Conservation (phyloP, 2,888 invertebrate species). For the Syrista parreyssii region DNA sequence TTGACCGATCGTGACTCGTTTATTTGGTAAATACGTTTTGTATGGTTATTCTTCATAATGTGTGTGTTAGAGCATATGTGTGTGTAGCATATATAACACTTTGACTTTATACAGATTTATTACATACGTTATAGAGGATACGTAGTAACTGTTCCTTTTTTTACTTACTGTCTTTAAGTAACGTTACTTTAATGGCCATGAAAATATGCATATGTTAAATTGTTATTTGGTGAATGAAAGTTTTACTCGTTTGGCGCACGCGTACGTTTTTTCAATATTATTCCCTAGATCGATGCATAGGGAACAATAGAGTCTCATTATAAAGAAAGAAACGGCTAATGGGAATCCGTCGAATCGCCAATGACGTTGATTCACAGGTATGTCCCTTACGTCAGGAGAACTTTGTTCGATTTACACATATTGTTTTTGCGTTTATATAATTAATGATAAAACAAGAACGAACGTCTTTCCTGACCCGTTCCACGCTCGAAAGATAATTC, state of each 20-base stretch:
- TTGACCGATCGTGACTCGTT: slow-evolving; percentile 20
- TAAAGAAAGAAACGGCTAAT: not conserved
- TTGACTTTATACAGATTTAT: not conserved
- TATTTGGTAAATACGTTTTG: slow-evolving; percentile 29
- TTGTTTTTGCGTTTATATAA: not conserved
- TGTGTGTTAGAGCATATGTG: no score
- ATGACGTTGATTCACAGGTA: not conserved
- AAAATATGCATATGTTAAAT: not conserved
- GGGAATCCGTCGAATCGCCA: not conserved
- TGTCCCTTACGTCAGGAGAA: not conserved
- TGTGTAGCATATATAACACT: not conserved
- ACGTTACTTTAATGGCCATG: not conserved
- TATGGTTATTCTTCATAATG: not conserved
- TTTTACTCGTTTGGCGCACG: not conserved
- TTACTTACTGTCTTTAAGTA: not conserved
- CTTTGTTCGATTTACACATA: not conserved
- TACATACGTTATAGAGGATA: not conserved
- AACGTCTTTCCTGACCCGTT: not conserved
- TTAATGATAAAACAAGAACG: not conserved
- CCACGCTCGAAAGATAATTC: not conserved
- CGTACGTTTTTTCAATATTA: not conserved
- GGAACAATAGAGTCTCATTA: not conserved
- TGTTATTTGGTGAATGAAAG: not conserved
- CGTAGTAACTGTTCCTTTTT: not conserved
- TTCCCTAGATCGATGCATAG: not conserved